Conservation (phyloP, 2,797 vertebrate genomes). For the Mastacembelus armatus region DNA sequence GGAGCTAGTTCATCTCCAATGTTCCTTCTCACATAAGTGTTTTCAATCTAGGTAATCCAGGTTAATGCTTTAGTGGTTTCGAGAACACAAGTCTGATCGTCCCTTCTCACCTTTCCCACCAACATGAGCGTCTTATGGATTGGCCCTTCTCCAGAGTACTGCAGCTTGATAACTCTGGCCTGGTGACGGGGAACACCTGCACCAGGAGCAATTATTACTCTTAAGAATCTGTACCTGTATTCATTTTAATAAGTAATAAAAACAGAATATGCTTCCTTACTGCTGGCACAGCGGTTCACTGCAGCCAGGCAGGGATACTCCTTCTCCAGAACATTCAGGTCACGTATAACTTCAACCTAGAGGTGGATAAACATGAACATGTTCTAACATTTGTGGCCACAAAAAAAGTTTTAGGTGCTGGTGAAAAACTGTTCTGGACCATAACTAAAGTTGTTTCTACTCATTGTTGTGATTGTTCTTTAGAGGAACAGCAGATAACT, state of each 20-base stretch:
- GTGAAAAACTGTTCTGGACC: too few species aligned
- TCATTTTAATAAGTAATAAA: neutral
- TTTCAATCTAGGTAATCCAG: too few species aligned
- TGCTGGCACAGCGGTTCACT: conserved; percentile 86
- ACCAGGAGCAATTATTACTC: neutral
- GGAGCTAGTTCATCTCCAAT: too few species aligned
- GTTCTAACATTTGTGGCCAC: too few species aligned
- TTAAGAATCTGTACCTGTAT: neutral
- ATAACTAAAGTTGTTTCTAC: neutral
- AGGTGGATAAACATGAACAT: conserved; percentile 15
- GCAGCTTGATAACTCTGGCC: conserved; percentile 84
- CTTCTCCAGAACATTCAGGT: conserved; percentile 76
- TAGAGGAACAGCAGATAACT: neutral
- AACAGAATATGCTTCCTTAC: conserved; percentile 60
- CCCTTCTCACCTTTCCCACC: conserved; percentile 84
- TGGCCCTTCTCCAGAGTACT: conserved; percentile 83
- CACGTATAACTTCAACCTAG: conserved; percentile 82
- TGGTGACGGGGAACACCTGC: conserved; percentile 85
- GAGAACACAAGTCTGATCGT: neutral
- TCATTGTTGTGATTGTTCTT: neutral
- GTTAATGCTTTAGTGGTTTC: too few species aligned
- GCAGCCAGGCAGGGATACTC: conserved; percentile 87
- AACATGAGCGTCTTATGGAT: conserved; percentile 83
- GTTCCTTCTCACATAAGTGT: too few species aligned
- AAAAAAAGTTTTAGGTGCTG: too few species aligned